Conservation (phyloP, 2,888 invertebrate genomes). For the Apotomis turbidana region DNA sequence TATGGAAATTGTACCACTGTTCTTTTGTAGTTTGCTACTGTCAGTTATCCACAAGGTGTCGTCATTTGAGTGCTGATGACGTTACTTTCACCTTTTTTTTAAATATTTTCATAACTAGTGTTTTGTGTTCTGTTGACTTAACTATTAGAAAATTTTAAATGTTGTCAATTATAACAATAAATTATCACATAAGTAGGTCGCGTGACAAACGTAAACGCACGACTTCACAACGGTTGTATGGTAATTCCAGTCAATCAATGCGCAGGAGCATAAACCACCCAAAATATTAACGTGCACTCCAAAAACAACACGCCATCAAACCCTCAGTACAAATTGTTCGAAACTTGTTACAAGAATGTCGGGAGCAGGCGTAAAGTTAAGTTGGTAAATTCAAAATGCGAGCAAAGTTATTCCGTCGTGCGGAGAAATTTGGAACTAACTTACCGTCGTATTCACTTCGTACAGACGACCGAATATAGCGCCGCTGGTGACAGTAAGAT, state of each 20-base stretch:
- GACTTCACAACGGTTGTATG: conserved; percentile 20
- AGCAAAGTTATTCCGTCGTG: neutral
- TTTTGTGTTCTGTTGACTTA: too few species aligned
- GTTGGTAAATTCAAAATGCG: conserved; percentile 12
- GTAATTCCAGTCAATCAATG: conserved; percentile 27
- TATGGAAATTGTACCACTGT: too few species aligned
- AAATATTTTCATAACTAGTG: too few species aligned
- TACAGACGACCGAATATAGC: neutral
- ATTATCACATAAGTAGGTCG: conserved; percentile 17
- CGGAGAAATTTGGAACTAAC: conserved; percentile 4
- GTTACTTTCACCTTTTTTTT: too few species aligned
- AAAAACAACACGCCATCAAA: neutral
- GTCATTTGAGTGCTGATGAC: too few species aligned
- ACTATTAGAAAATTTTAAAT: too few species aligned
- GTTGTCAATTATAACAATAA: conserved; percentile 1
- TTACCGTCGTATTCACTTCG: neutral
- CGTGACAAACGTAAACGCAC: conserved; percentile 21
- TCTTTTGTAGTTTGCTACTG: too few species aligned
- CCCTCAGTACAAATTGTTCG: neutral
- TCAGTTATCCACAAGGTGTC: too few species aligned
- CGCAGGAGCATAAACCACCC: conserved; percentile 13
- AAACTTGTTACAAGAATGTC: neutral
- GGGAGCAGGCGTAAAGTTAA: neutral
- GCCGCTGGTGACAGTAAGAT: neutral
- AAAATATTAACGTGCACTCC: neutral